These are phyloP conservation scores for Creontiades dilutus DNA, from an alignment of 2,888 invertebrate species.

Conservation along the genomic window DNA sequence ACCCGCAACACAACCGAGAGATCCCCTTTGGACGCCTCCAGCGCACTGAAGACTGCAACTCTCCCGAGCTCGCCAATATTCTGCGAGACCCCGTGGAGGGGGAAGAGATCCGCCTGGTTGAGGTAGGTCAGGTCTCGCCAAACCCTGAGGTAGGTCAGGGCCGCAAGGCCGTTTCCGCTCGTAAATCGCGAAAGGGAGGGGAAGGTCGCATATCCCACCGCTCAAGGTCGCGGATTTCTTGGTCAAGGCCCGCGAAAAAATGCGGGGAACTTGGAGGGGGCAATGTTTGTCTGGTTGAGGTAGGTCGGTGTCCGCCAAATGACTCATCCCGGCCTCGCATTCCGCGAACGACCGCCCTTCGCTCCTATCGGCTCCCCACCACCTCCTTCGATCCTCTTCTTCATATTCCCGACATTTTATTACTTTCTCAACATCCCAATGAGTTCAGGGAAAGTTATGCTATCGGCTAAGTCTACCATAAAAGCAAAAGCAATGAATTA, in stretches of 20 bases:
- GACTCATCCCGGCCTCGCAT: not conserved
- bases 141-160: not conserved
- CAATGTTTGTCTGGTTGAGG: not conserved
- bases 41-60: not conserved
- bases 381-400: not conserved
- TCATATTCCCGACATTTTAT: not conserved
- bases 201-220: not conserved
- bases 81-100: conserved; percentile 36
- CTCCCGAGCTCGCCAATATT: conserved; percentile 54
- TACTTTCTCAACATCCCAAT: too few species aligned
- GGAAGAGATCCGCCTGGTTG: conserved; percentile 17
- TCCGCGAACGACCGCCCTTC: conserved; percentile 1
- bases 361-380: not conserved
- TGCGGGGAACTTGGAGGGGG: not conserved
- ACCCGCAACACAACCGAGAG: not conserved
- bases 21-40: not conserved
- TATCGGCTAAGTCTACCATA: too few species aligned
- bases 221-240: conserved; percentile 54
- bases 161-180: not conserved
- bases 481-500: too few species aligned
- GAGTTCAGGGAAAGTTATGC: too few species aligned
- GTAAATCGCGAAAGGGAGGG: not conserved
- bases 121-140: conserved; percentile 20
- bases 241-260: conserved; percentile 48
- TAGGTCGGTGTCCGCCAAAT: conserved; percentile 58